phyloP scores from a whole-genome alignment of 2,888 invertebrate genomes.

The Gastracanthus pulcherrimus region DNA sequence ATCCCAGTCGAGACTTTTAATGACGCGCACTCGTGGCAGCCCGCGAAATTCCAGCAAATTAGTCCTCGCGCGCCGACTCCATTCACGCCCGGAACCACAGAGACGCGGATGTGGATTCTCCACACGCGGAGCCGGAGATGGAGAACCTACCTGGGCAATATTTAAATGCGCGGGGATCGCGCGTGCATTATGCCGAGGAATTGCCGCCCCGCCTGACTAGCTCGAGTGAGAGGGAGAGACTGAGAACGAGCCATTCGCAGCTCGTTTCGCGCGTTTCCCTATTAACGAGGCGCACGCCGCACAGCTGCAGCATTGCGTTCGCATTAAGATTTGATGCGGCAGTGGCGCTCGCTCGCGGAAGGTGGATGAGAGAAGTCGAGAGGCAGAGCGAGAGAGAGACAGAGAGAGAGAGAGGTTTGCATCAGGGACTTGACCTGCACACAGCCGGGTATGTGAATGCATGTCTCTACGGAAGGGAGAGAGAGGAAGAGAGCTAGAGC shows the following conservation, averaged over 20 bases:
- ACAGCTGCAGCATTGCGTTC: slow-evolving; percentile 4
- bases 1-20: not conserved
- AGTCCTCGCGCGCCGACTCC: not conserved
- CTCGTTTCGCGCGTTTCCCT: slow-evolving; percentile 18
- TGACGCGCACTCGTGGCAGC: not conserved
- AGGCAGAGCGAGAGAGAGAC: not conserved
- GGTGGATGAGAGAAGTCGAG: not conserved
- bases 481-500: not conserved
- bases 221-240: too few species aligned
- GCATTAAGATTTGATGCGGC: slow-evolving; percentile 48
- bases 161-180: not conserved
- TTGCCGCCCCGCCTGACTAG: not conserved
- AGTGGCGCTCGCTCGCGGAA: not conserved
- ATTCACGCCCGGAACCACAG: not conserved
- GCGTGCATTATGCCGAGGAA: not conserved
- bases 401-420: slow-evolving; percentile 12
- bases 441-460: not conserved
- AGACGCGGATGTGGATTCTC: not conserved
- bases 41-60: not conserved
- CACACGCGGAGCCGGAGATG: not conserved
- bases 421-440: slow-evolving; percentile 44
- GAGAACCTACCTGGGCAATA: not conserved
- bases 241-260: slow-evolving; percentile 28
- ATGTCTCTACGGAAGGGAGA: not conserved
- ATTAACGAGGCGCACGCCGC: slow-evolving; percentile 20